phyloP scores from a whole-genome alignment of 2,113 vertebrate genomes.

The Apteryx mantelli region DNA sequence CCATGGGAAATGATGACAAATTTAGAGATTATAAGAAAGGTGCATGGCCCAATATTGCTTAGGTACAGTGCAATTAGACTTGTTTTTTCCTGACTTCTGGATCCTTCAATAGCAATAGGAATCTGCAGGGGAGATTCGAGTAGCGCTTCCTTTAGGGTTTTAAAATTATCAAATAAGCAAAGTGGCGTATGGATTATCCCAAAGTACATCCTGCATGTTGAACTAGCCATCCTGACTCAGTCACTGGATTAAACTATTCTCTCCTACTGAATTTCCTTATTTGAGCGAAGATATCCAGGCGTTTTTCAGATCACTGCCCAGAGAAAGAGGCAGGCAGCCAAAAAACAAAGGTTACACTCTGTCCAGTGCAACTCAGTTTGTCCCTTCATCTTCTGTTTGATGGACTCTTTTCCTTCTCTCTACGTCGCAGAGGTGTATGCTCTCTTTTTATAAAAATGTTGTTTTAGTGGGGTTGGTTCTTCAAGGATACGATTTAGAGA shows the following conservation, averaged over 20 bases:
- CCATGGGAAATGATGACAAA: not conserved
- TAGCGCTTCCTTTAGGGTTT: not conserved
- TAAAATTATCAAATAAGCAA: not conserved
- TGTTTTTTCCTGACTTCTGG: not conserved
- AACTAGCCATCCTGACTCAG: not conserved
- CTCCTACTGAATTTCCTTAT: not conserved
- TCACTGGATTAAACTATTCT: not conserved
- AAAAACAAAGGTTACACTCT: not conserved
- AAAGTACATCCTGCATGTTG: not conserved
- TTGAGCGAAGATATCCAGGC: not conserved
- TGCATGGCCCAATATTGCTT: not conserved
- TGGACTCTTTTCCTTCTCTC: not conserved
- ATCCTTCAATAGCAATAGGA: not conserved
- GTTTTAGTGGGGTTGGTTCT: not conserved
- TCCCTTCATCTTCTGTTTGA: not conserved
- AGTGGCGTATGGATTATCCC: not conserved
- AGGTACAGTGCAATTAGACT: not conserved
- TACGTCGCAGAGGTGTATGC: not conserved
- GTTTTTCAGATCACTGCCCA: not conserved
- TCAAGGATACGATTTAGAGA: not conserved
- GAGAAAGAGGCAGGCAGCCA: slow-evolving; percentile 3
- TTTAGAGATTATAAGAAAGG: not conserved
- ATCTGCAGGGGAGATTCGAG: not conserved
- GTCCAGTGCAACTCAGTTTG: not conserved
- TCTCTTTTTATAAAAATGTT: not conserved